Conservation (phyloP, 1,140 invertebrate species). For the Zaprionus kolodkinae region DNA sequence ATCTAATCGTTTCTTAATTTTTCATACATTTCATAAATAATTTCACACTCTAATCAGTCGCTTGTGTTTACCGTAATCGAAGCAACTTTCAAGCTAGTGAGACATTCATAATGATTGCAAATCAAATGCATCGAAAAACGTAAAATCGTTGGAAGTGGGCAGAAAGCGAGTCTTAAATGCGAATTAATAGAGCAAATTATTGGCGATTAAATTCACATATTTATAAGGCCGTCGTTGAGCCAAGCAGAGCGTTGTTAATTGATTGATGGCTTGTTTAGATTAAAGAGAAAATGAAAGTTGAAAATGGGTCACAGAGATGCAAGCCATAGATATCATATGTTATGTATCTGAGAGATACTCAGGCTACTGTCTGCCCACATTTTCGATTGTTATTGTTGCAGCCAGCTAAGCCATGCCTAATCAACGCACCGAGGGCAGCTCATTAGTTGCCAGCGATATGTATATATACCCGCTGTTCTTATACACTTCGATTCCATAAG, state of each 20-base stretch:
- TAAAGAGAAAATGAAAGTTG: slow-evolving; percentile 73
- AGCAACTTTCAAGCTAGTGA: slow-evolving; percentile 51
- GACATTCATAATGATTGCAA: slow-evolving; percentile 64
- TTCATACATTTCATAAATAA: slow-evolving; percentile 2
- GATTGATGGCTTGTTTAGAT: slow-evolving; percentile 79
- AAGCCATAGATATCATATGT: slow-evolving; percentile 42
- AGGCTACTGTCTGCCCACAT: slow-evolving; percentile 39
- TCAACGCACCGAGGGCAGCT: slow-evolving; percentile 64
- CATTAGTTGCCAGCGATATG: slow-evolving; percentile 58
- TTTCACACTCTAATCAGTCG: neutral
- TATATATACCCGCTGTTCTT: slow-evolving; percentile 9
- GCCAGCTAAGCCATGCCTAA: slow-evolving; percentile 53
- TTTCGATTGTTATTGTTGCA: slow-evolving; percentile 41
- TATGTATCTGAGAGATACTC: slow-evolving; percentile 41
- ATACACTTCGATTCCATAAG: slow-evolving; percentile 31
- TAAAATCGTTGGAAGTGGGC: slow-evolving; percentile 70
- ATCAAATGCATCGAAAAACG: slow-evolving; percentile 53
- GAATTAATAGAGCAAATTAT: slow-evolving; percentile 75
- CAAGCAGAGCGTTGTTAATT: slow-evolving; percentile 50
- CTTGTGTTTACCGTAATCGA: neutral
- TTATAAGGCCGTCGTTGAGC: slow-evolving; percentile 41
- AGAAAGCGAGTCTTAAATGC: slow-evolving; percentile 54
- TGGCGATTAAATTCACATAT: slow-evolving; percentile 57
- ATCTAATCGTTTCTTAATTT: neutral
- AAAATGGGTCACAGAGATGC: slow-evolving; percentile 67